Evolutionary conservation across 2,797 vertebrate species (phyloP).

Genomic region (Gobionotothen gibberifrons): DNA sequence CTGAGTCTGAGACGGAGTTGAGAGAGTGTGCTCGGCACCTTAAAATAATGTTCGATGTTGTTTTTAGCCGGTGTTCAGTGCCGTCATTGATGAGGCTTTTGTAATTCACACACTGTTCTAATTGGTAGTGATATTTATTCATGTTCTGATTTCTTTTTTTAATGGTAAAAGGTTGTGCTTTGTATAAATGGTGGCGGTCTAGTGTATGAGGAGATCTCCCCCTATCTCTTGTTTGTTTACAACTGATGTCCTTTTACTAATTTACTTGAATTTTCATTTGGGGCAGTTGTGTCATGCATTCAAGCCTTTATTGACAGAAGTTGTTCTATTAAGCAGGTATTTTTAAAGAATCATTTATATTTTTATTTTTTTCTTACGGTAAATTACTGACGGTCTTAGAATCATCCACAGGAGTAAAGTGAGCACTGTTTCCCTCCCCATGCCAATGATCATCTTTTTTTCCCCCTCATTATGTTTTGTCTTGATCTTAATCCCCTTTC

Average conservation of each 20-base stretch:
- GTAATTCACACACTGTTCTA: constrained; percentile 77
- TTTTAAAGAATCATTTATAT: constrained; percentile 68
- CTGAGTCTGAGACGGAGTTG: constrained; percentile 36
- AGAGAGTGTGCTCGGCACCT: constrained; percentile 75
- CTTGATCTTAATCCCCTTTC: constrained; percentile 36
- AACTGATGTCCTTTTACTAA: constrained; percentile 67
- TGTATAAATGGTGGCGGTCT: constrained; percentile 76
- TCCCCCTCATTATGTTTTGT: constrained; percentile 24
- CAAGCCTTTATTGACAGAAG: constrained; percentile 75
- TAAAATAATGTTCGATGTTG: constrained; percentile 68
- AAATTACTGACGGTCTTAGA: constrained; percentile 64
- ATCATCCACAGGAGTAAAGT: constrained; percentile 70
- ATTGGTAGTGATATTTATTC: constrained; percentile 82
- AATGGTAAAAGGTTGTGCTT: constrained; percentile 73
- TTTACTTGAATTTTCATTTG: constrained; percentile 82
- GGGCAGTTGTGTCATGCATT: constrained; percentile 73
- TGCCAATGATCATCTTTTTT: constrained; percentile 35
- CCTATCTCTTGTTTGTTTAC: constrained; percentile 59
- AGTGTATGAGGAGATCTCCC: constrained; percentile 58
- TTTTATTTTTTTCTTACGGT: constrained; percentile 55
- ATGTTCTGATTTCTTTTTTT: constrained; percentile 76
- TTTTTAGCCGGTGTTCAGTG: constrained; percentile 73
- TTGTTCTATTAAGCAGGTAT: constrained; percentile 73
- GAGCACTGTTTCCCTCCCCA: constrained; percentile 71
- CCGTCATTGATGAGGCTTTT: constrained; percentile 68